Evolutionary conservation across 2,797 vertebrate genomes (phyloP), one percentile per base, ranked within the genome.

Genomic region (Chloroceryle inda): DNA sequence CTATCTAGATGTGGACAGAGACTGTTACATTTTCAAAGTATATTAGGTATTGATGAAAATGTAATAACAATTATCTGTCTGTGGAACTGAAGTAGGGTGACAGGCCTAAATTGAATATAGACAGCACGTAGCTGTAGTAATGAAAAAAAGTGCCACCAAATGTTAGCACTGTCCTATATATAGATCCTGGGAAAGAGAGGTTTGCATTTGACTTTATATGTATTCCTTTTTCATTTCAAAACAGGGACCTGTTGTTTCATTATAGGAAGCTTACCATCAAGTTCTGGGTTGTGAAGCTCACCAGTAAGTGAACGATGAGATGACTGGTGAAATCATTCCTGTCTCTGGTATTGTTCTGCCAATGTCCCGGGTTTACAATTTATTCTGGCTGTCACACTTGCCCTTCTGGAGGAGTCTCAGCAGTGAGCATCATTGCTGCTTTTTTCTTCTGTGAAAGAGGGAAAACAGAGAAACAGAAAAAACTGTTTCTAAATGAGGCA

Each of bases 11-110:
- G 52, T 88, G 85, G 85, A 89, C 72, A 91, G 74, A 92, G 40
- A 67, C 37, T 50, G 31, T 71, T 91, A 37, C 37, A 58, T 92
- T 94, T 96, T 94, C 73, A 52, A 80, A 89, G 66, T 78, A 92
- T 89, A 91, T 69, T 78, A 72, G 45, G 17, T 96, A 80, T 88
- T 91, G 91, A 85, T 89, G 76, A 84, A 88, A 94, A 89, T 13
- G 20, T 68, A 87, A 33, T 91, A 89, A 64, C 37, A 94, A 94
- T 96, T 95, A 92, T 33, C 52, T 47, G 20, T 68, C 61, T 75
- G 19, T 91, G 75, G 47, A 83, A 79, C 37, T 77, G 56, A 85
- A 80, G 58, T 33, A 77, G 18, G n/a, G 26, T 89, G 86, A 64
- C 58, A 83, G 40, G 33, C 69, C 78, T 75, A 72, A 89, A 88